Evolutionary conservation across 2,888 invertebrate species (phyloP).

Genomic region (Charanyca ferruginea): DNA sequence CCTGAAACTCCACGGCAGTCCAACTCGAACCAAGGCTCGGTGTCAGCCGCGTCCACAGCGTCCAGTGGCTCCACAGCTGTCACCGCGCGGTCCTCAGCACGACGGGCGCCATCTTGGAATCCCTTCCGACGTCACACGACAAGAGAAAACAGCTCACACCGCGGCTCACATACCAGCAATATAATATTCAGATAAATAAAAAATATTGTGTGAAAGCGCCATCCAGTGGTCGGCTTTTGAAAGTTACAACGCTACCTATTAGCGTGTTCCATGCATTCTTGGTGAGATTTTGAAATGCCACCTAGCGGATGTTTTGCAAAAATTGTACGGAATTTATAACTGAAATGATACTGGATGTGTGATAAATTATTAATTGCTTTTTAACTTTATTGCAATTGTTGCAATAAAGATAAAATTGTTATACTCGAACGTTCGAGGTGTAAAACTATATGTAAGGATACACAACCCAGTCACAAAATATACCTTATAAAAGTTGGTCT

Average conservation of each 20-base stretch:
- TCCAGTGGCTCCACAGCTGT: conserved; percentile 84
- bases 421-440: background rate
- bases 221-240: conserved; percentile 14
- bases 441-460: conserved; percentile 2
- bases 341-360: conserved; percentile 3
- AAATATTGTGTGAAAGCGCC: conserved; percentile 22
- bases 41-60: conserved; percentile 87
- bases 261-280: background rate
- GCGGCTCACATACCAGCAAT: conserved; percentile 88
- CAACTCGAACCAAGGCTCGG: conserved; percentile 86
- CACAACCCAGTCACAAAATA: conserved; percentile 27
- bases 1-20: conserved; percentile 79
- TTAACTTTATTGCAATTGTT: background rate
- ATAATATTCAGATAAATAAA: conserved; percentile 90
- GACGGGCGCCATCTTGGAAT: conserved; percentile 93
- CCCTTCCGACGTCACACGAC: conserved; percentile 93
- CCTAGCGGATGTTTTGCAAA: conserved; percentile 1
- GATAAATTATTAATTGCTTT: conserved; percentile 5
- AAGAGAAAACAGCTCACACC: conserved; percentile 88
- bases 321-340: background rate
- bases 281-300: conserved; percentile 8
- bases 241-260: conserved; percentile 20
- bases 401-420: background rate
- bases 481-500: conserved; percentile 9
- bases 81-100: conserved; percentile 82